Evolutionary conservation across 2,888 invertebrate species (phyloP), one percentile per base, ranked within the genome.

Genomic region (Lepidochrysops patricia): DNA sequence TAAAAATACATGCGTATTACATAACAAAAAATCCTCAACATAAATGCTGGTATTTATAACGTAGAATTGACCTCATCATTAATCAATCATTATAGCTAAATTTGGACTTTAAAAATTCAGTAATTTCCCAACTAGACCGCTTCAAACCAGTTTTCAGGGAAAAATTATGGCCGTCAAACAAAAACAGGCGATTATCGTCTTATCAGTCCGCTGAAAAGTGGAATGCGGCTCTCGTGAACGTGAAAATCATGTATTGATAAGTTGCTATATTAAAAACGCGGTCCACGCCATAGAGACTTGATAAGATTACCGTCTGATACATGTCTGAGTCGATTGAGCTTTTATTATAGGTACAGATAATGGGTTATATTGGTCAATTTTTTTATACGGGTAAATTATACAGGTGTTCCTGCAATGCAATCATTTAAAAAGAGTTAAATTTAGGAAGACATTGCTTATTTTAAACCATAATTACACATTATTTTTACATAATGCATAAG

Each of bases 251-350:
- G 58, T 26, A 26, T 12, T 15, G 43, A 37, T 43, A 15, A 37
- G 9, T 57, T 25, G 37, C 9, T 19, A 26, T 15, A 7, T 56
- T 52, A 27, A 26, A 26, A 57, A 57, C 23, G 25, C 15, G 43
- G 4, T 54, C 12, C 32, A 12, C 15, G 32, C 27, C 27, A 19
- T 43, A 57, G 37, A 57, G 43, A 27, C 43, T 1, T n/a, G 58
- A 58, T 58, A 58, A 58, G 58, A 58, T 58, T 50, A 58, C 4
- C 50, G 58, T 59, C 58, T 59, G 50, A 15, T 12, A 49, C 52
- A 59, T 52, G 58, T 59, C 58, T 59, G 35, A 32, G 35, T 26
- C 15, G 13, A 52, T 52, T 32, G 19, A 9, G 29, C 32, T 32
- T 54, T 49, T 54, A 32, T 54, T 52, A 27, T 52, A n/a, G n/a